A percentile compares a stretch with the other conserved stretches of the same genome.
These are phyloP conservation scores for Cataglyphis albicans DNA, from an alignment of 2,888 invertebrate genomes.

Conservation along the genomic window DNA sequence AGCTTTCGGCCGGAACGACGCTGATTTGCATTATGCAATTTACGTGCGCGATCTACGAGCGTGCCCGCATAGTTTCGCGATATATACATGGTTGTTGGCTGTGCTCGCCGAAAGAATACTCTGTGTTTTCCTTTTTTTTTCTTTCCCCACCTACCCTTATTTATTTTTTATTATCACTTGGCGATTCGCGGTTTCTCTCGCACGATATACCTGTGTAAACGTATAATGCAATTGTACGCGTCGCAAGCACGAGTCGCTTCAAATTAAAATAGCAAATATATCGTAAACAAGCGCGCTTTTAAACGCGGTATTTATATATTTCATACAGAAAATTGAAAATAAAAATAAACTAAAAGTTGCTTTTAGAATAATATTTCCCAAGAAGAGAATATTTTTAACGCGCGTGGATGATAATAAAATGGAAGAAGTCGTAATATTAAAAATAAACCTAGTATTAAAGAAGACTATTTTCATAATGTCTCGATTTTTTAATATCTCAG, in stretches of 20 bases:
- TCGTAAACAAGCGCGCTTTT: not conserved
- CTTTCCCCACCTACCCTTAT: not conserved
- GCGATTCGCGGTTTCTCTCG: constrained; percentile 6
- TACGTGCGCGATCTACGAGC: constrained; percentile 5
- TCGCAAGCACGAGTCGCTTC: not conserved
- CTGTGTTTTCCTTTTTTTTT: not conserved
- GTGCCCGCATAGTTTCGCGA: constrained; percentile 14
- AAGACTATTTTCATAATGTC: not conserved
- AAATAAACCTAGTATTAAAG: not conserved
- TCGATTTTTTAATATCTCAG: not conserved
- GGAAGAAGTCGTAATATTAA: not conserved
- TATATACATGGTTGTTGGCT: not conserved
- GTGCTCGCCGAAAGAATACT: constrained; percentile 20
- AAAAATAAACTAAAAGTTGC: not conserved
- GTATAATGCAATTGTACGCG: not conserved
- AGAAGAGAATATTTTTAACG: not conserved
- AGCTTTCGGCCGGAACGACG: constrained; percentile 34
- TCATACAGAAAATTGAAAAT: constrained; percentile 1
- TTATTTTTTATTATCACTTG: constrained; percentile 41
- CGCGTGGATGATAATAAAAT: not conserved
- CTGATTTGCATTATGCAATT: constrained; percentile 56
- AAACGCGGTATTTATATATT: not conserved
- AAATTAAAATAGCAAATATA: constrained; percentile 11
- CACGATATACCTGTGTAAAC: not conserved
- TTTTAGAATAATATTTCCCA: not conserved